These are phyloP conservation scores for Brachymystax lenok DNA, from an alignment of 2,797 vertebrate species.

Conservation along the genomic window DNA sequence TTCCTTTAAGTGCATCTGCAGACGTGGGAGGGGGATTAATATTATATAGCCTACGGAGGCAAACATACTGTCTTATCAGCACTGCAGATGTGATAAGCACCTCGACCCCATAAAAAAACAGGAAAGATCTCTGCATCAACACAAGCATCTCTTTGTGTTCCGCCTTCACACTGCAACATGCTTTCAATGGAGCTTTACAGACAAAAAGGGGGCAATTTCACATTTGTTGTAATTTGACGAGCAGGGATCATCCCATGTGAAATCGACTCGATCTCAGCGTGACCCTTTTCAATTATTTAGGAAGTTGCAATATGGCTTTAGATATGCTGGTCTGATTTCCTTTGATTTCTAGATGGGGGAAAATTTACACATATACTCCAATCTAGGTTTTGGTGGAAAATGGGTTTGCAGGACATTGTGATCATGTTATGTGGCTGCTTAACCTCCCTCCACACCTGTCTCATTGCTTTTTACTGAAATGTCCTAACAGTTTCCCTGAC, in stretches of 20 bases:
- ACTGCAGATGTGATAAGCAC: conserved; percentile 75
- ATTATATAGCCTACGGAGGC: conserved; percentile 82
- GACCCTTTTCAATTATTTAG: conserved; percentile 74
- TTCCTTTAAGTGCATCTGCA: conserved; percentile 80
- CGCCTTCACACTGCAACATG: conserved; percentile 57
- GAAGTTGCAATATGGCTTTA: conserved; percentile 70
- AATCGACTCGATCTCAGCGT: conserved; percentile 73
- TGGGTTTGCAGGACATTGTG: neutral
- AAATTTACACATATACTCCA: conserved; percentile 36
- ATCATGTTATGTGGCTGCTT: conserved; percentile 48
- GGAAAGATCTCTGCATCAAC: conserved; percentile 68
- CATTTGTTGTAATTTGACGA: conserved; percentile 78
- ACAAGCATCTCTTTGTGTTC: conserved; percentile 75
- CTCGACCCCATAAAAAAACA: conserved; percentile 68
- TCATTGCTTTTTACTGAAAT: conserved; percentile 45
- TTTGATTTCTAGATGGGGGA: conserved; percentile 54
- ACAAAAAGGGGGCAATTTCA: conserved; percentile 72
- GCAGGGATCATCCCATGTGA: conserved; percentile 71
- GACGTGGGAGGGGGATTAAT: conserved; percentile 82
- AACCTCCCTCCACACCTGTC: conserved; percentile 21
- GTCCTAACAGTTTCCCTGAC: conserved; percentile 61
- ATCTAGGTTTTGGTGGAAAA: neutral
- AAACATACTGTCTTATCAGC: conserved; percentile 75
- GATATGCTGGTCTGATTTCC: conserved; percentile 69
- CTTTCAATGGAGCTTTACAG: conserved; percentile 67